These are phyloP conservation scores for Glossophaga mutica DNA, from an alignment of 2,797 vertebrate genomes.

Conservation along the genomic window DNA sequence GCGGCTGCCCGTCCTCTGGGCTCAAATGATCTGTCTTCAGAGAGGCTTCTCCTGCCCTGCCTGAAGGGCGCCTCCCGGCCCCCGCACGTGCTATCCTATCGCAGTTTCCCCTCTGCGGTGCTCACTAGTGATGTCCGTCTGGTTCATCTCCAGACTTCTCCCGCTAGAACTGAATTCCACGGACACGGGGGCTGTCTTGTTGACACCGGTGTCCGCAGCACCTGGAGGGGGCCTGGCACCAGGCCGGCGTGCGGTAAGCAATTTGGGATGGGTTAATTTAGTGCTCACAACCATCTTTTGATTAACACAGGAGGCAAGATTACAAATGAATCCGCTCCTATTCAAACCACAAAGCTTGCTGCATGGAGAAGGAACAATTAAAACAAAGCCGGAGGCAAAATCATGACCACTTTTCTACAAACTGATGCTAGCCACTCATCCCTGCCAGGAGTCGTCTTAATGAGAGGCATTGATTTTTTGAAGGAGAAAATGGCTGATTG, in stretches of 20 bases:
- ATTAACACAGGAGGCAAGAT: constrained; percentile 3
- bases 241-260: neutral
- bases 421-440: constrained; percentile 48
- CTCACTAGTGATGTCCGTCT: neutral
- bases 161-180: neutral
- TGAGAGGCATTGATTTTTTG: constrained; percentile 73
- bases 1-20: accelerated
- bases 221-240: neutral
- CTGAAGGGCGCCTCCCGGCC: neutral
- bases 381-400: constrained; percentile 68
- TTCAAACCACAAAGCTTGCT: constrained; percentile 44
- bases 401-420: constrained; percentile 68
- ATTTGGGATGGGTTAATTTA: neutral
- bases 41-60: neutral
- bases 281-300: neutral
- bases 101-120: neutral
- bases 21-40: neutral
- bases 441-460: constrained; percentile 71
- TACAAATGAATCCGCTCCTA: constrained; percentile 31
- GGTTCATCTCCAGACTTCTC: neutral
- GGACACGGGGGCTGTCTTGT: neutral
- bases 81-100: neutral
- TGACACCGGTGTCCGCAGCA: neutral
- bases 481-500: constrained; percentile 64
- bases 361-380: constrained; percentile 60